These are phyloP conservation scores for Octodonta nipae DNA, from an alignment of 2,888 invertebrate genomes.

Conservation along the genomic window DNA sequence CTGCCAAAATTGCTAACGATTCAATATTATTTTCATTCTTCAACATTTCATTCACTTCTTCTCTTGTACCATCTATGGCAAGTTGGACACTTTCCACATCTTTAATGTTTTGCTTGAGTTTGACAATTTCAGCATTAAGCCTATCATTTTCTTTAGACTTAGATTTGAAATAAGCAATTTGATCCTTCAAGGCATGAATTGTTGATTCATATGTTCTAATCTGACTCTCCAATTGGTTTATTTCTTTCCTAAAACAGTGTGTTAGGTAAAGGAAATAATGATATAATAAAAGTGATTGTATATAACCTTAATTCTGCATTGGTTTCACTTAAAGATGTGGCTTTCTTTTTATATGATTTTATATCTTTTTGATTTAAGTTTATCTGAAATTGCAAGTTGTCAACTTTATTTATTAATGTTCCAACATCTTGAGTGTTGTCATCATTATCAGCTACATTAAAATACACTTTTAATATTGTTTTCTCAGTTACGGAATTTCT, in stretches of 20 bases:
- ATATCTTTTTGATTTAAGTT: neutral
- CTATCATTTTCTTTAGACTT: conserved; percentile 36
- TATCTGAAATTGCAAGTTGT: conserved; percentile 47
- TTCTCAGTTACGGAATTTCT: conserved; percentile 49
- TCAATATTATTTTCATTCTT: conserved; percentile 42
- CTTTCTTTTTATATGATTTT: no score
- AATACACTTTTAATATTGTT: conserved; percentile 51
- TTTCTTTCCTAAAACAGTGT: conserved; percentile 26
- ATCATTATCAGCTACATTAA: conserved; percentile 48
- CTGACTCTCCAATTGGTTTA: conserved; percentile 36
- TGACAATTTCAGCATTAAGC: conserved; percentile 42
- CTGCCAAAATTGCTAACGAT: conserved; percentile 47
- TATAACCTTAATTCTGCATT: no score
- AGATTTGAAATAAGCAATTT: conserved; percentile 39
- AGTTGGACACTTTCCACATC: conserved; percentile 44
- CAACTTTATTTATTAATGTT: conserved; percentile 50
- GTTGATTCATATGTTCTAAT: conserved; percentile 36
- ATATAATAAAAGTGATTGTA: no score
- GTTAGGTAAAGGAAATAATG: conserved; percentile 1
- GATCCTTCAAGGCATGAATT: conserved; percentile 43
- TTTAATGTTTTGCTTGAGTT: conserved; percentile 42
- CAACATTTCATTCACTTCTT: conserved; percentile 50
- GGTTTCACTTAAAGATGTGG: no score
- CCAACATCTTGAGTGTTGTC: conserved; percentile 44
- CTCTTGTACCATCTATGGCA: conserved; percentile 43